A percentile compares a stretch with the other conserved stretches of the same genome.
phyloP scores from a whole-genome alignment of 2,113 vertebrate species.

The Phrynosoma blainvillii region DNA sequence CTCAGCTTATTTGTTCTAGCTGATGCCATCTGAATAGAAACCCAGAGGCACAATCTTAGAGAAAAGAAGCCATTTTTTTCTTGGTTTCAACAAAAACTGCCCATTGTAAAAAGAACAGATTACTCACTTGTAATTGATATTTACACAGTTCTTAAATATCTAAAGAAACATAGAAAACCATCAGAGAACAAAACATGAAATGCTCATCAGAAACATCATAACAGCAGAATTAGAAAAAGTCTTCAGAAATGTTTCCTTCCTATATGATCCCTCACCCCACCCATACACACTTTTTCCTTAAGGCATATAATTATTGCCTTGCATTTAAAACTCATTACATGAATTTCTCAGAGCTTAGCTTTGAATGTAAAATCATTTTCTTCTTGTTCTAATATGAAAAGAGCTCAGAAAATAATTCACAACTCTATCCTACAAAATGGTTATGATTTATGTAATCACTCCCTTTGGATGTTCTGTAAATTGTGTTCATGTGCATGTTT shows the following conservation, averaged over 20 bases:
- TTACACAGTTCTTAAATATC: slow-evolving; percentile 32
- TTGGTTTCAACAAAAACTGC: slow-evolving; percentile 65
- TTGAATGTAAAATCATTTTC: slow-evolving; percentile 47
- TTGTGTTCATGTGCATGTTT: not conserved
- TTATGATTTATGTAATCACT: slow-evolving; percentile 10
- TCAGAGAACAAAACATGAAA: slow-evolving; percentile 49
- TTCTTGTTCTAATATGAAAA: slow-evolving; percentile 19
- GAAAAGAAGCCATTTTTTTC: slow-evolving; percentile 75
- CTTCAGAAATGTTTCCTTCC: slow-evolving; percentile 32
- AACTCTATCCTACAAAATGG: slow-evolving; percentile 2
- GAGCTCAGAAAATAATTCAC: slow-evolving; percentile 10
- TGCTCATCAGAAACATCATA: slow-evolving; percentile 45
- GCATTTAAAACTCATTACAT: slow-evolving; percentile 38
- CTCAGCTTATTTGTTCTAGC: slow-evolving; percentile 87
- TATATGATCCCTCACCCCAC: not conserved
- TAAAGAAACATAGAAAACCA: slow-evolving; percentile 5
- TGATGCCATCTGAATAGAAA: slow-evolving; percentile 84
- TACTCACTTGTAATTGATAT: slow-evolving; percentile 70
- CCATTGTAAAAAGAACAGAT: slow-evolving; percentile 83
- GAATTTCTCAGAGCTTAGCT: not conserved
- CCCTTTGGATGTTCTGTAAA: not conserved
- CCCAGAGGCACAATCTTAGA: slow-evolving; percentile 78
- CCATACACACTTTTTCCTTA: not conserved
- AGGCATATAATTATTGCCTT: slow-evolving; percentile 48
- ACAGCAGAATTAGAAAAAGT: slow-evolving; percentile 19